Evolutionary conservation across 2,888 invertebrate species (phyloP), one percentile per base, ranked within the genome.

Genomic region (Agrochola lychnidis): DNA sequence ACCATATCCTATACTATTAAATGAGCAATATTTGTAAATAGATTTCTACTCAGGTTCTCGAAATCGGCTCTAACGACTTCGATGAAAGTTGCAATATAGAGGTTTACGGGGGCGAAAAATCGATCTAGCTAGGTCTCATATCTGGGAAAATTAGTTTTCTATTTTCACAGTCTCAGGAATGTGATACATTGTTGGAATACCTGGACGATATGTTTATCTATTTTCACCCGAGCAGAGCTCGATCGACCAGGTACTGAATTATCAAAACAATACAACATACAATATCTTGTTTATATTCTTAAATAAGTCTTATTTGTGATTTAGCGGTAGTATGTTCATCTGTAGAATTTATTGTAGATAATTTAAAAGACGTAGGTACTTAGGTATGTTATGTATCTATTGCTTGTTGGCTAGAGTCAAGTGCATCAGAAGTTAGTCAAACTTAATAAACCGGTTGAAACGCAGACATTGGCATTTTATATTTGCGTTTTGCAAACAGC

Each of bases 401-500:
- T 36, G 48, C 19, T n/a, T 30, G 14, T 62, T 25, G 22, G 25
- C 72, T 71, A 63, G 4, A 42, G n/a, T 48, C n/a, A 16, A 48
- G 16, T 51, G 30, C 40, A 30, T 30, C n/a, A 25, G 4, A 36
- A 53, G 19, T 59, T 19, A 69, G 63, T 40, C 57, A 68, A 66
- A 68, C 73, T 59, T 22, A 36, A 56, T 42, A 45, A 77, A 76
- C 66, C 42, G 59, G 67, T 73, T 72, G 61, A 56, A 67, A 36
- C 22, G 42, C 66, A 78, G 78, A 79, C 63, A 86, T 61, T 62
- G 56, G 25, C 22, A 57, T 69, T 59, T 42, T 45, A 67, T n/a
- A n/a, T 75, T 19, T 30, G 25, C 77, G 56, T 81, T 81, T 40
- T 25, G 76, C 66, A 76, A 81, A 70, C 73, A 79, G 67, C 63